A percentile compares a stretch with the other conserved stretches of the same genome.
Conservation (phyloP, 1,140 invertebrate species). For the Formica selysi region DNA sequence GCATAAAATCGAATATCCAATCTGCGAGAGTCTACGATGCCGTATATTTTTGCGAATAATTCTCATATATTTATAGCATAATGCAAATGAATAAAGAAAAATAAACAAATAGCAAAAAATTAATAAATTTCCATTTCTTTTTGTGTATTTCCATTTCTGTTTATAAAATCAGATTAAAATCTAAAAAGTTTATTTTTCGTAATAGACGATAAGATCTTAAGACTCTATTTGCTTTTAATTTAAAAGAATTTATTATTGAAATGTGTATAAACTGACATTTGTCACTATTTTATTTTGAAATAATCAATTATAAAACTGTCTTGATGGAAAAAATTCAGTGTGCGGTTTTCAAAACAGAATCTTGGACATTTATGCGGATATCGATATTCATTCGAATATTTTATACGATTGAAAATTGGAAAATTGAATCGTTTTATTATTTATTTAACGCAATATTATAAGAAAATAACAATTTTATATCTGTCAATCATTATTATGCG, state of each 20-base stretch:
- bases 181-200: background rate
- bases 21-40: background rate
- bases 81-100: background rate
- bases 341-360: background rate
- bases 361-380: background rate
- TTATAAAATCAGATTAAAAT: constrained; percentile 1
- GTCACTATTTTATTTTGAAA: background rate
- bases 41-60: background rate
- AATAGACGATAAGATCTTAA: background rate
- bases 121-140: constrained; percentile 3
- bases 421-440: constrained; percentile 27
- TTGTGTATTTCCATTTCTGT: background rate
- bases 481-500: constrained; percentile 10
- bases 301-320: background rate
- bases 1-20: background rate
- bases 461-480: background rate
- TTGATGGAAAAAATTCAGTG: background rate
- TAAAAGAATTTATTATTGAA: background rate
- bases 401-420: constrained; percentile 27
- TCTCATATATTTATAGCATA: background rate
- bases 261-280: background rate
- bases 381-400: constrained; percentile 6
- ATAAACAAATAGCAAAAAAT: background rate
- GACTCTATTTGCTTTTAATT: background rate
- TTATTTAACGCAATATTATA: background rate